phyloP scores from a whole-genome alignment of 2,888 invertebrate species.

The Netelia melanura region DNA sequence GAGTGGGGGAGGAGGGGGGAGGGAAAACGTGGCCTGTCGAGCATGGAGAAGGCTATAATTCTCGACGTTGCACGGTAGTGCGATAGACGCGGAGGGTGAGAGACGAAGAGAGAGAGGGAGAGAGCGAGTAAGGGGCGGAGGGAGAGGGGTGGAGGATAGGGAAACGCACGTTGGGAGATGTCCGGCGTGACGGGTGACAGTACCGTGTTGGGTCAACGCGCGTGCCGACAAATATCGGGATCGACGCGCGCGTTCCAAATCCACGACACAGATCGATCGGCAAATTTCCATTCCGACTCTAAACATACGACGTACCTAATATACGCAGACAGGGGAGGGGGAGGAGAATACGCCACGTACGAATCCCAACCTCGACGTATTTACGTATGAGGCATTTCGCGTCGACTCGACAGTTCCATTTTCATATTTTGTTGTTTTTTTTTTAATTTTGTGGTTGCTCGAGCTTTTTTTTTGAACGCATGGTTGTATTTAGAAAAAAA shows the following conservation, averaged over 20 bases:
- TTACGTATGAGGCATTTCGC: no score
- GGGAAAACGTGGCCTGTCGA: neutral
- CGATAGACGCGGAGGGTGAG: neutral
- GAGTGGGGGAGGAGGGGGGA: neutral
- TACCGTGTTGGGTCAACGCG: slow-evolving; percentile 50
- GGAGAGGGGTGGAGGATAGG: neutral
- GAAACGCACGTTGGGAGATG: slow-evolving; percentile 32
- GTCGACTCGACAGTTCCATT: no score
- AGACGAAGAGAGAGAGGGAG: slow-evolving; percentile 21
- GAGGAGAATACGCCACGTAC: no score
- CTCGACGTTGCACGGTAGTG: slow-evolving; percentile 26
- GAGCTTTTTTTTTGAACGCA: no score
- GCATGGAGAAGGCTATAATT: slow-evolving; percentile 13
- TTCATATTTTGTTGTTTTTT: no score
- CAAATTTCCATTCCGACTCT: slow-evolving; percentile 44
- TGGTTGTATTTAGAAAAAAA: no score
- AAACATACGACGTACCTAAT: neutral
- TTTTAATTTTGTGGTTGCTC: no score
- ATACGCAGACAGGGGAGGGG: no score
- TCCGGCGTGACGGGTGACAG: slow-evolving; percentile 41
- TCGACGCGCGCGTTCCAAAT: slow-evolving; percentile 49
- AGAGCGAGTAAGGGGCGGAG: neutral
- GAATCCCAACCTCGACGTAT: no score
- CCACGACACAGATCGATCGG: slow-evolving; percentile 31
- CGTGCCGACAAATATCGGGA: slow-evolving; percentile 65